Percentiles rank a stretch among this genome's conserved stretches.
phyloP scores from a whole-genome alignment of 2,797 vertebrate genomes.

The Stomatorhinus walkeri region DNA sequence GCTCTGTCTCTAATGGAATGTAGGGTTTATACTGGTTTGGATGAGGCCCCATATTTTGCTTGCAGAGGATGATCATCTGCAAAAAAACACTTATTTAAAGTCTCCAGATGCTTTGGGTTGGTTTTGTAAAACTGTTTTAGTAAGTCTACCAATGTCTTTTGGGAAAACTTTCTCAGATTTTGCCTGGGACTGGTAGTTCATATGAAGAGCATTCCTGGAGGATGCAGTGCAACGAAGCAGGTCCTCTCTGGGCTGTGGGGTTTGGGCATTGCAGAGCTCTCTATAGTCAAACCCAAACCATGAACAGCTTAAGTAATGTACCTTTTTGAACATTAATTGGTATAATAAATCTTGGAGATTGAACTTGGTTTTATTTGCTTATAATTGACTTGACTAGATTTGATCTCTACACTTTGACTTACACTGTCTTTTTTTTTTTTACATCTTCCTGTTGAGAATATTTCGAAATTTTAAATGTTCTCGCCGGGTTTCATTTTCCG shows the following conservation, averaged over 20 bases:
- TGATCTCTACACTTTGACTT: not conserved
- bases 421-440: not conserved
- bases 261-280: not conserved
- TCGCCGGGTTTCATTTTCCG: not conserved
- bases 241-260: too few species aligned
- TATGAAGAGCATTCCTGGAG: not conserved
- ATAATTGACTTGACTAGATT: not conserved
- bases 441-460: not conserved
- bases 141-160: not conserved
- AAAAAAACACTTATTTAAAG: not conserved
- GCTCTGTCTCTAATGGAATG: not conserved
- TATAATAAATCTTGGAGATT: not conserved
- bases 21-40: not conserved
- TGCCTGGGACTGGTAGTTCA: not conserved
- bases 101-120: not conserved
- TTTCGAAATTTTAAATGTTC: not conserved
- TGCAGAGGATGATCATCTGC: not conserved
- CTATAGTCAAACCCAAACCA: not conserved
- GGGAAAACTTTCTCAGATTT: not conserved
- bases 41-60: not conserved
- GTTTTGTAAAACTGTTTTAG: not conserved
- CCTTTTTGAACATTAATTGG: not conserved
- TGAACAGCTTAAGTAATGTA: not conserved
- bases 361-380: not conserved
- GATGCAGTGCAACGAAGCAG: not conserved